Base-by-base conservation (phyloP, 2,888 invertebrate genomes). In the Entomobrya multifasciata region DNA sequence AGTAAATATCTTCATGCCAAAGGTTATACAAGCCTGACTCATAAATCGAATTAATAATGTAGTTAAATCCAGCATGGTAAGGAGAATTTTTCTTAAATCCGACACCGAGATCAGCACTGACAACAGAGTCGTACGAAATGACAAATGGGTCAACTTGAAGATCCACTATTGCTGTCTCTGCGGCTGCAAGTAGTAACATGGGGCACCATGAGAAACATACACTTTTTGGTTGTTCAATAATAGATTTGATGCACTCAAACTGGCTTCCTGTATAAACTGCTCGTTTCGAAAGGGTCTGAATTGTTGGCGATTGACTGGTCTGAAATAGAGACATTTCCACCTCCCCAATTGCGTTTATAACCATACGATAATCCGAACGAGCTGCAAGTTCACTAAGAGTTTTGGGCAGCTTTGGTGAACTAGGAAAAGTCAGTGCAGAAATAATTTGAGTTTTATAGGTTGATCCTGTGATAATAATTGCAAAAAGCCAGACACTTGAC, bases 151-250 rank as follows among this genome's bases (percentile, higher is more conserved):
- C 55, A 10, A 84, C 41, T 5, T 77, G 13, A 25, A 55, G 13
- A 20, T 84, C 84, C 11, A 78, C 77, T 27, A 41, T 55, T 0
- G 49, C 27, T 57, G 67, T 67, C 55, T 77, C 77, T 30, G 84
- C 67, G 5, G 49, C 57, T 11, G 70, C 44, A 27, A 67, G 60
- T 2, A 44, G 17, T 1, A 78, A 49, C 17, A 84, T 44, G 22
- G 84, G 77, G 70, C 55, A 84, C 84, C 84, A 84, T 44, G 77
- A 77, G 62, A 57, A 78, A 17, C 84, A 84, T 5, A 84, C 84
- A 2, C 67, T 78, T 78, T 84, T 84, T 1, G n/a, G n/a, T 0
- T 78, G 20, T 1, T 70, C 57, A 57, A 78, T 70, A 15, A 57
- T 30, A 1, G 15, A 25, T 52, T 44, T 20, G 13, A 84, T 60